phyloP scores from a whole-genome alignment of 2,888 invertebrate species.

The Thymelicus sylvestris region DNA sequence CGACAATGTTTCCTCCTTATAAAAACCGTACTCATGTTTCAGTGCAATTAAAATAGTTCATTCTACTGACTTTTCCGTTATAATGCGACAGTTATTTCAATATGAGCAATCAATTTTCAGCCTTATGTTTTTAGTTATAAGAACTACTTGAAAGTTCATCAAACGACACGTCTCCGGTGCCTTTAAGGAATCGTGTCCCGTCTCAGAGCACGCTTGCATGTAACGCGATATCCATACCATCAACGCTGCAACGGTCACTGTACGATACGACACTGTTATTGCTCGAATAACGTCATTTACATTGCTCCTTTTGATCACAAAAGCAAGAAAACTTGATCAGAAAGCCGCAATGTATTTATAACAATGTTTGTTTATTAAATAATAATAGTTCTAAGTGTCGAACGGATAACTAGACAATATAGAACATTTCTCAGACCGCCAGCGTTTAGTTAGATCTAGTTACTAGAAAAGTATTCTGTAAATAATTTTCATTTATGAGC shows the following conservation, averaged over 20 bases:
- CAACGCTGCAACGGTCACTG: conserved; percentile 1
- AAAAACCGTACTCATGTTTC: conserved; percentile 33
- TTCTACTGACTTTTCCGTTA: conserved; percentile 33
- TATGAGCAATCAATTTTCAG: neutral
- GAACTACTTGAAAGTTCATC: neutral
- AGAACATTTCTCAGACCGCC: conserved; percentile 40
- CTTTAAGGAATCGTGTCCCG: conserved; percentile 35
- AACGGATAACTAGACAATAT: conserved; percentile 37
- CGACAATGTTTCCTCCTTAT: conserved; percentile 35
- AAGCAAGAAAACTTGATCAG: neutral
- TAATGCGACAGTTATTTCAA: conserved; percentile 14
- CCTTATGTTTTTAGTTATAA: conserved; percentile 2
- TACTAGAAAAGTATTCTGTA: conserved; percentile 25
- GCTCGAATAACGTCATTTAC: neutral
- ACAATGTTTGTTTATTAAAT: neutral
- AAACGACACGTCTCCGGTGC: conserved; percentile 10
- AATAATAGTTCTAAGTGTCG: neutral
- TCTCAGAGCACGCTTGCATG: conserved; percentile 33
- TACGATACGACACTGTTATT: conserved; percentile 2
- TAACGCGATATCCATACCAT: conserved; percentile 25
- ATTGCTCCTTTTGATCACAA: conserved; percentile 11
- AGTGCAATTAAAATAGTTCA: conserved; percentile 37
- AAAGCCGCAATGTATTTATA: conserved; percentile 17
- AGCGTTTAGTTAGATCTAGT: conserved; percentile 31
- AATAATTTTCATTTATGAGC: neutral